These are phyloP conservation scores for Cartodere bifasciata DNA, from an alignment of 2,888 invertebrate genomes.

Conservation along the genomic window DNA sequence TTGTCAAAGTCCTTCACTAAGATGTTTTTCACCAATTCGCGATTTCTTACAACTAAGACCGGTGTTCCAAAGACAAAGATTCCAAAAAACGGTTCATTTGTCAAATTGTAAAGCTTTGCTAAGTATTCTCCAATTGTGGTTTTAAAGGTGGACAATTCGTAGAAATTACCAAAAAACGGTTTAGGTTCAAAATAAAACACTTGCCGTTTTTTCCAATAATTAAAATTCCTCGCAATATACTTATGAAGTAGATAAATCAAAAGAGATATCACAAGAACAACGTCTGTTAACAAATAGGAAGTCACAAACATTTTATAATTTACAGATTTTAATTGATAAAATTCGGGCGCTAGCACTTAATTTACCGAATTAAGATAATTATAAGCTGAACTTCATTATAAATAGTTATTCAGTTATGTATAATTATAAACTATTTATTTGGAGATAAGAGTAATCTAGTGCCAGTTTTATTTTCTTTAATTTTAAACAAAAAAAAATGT, in stretches of 20 bases:
- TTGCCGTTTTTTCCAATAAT: conserved; percentile 34
- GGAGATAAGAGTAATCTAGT: too few species aligned
- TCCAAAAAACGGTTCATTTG: conserved; percentile 32
- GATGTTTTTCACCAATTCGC: conserved; percentile 36
- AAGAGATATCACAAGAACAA: conserved; percentile 1
- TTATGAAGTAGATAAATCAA: conserved; percentile 20
- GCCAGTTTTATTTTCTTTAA: too few species aligned
- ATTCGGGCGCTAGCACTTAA: too few species aligned
- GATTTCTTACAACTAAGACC: conserved; percentile 34
- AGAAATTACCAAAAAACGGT: conserved; percentile 34
- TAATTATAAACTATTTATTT: too few species aligned
- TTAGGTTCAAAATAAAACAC: conserved; percentile 30
- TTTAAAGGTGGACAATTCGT: conserved; percentile 26
- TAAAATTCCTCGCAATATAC: conserved; percentile 28
- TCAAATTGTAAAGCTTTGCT: conserved; percentile 10
- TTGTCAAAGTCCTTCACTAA: conserved; percentile 37
- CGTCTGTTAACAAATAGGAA: conserved; percentile 4
- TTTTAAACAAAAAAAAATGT: too few species aligned
- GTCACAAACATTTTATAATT: too few species aligned
- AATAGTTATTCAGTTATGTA: too few species aligned
- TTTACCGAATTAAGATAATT: too few species aligned
- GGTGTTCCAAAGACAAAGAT: conserved; percentile 39
- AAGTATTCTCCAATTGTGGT: conserved; percentile 5
- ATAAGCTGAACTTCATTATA: too few species aligned
- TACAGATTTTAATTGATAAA: too few species aligned